These are phyloP conservation scores for Empidonax traillii DNA, from an alignment of 2,113 vertebrate genomes.

Conservation along the genomic window DNA sequence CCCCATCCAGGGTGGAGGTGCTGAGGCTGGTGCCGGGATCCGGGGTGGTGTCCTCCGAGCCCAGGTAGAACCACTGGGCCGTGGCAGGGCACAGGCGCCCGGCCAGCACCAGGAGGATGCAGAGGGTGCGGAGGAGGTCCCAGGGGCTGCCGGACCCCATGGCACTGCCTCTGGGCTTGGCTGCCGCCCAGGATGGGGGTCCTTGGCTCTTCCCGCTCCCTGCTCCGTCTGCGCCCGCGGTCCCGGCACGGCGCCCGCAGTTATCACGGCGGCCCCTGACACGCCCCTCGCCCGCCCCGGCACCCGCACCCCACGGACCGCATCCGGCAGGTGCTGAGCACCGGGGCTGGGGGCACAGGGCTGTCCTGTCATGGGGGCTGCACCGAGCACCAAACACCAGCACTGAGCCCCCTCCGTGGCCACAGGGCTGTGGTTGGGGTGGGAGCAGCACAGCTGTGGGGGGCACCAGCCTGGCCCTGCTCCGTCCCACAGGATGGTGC, in stretches of 20 bases:
- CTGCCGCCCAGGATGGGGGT: neutral
- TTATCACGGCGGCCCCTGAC: neutral
- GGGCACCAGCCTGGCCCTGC: neutral
- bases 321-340: neutral
- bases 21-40: neutral
- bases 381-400: neutral
- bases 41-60: neutral
- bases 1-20: neutral
- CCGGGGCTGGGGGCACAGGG: neutral
- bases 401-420: neutral
- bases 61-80: conserved; percentile 32
- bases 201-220: neutral
- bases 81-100: neutral
- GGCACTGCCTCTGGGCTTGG: neutral
- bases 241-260: neutral
- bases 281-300: conserved; percentile 24
- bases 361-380: neutral
- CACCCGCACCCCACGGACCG: neutral
- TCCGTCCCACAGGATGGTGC: neutral
- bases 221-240: neutral
- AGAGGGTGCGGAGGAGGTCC: neutral
- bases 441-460: neutral
- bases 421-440: neutral
- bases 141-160: neutral
- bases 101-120: neutral